phyloP scores from a whole-genome alignment of 2,888 invertebrate genomes.

The Leucozona laternaria region DNA sequence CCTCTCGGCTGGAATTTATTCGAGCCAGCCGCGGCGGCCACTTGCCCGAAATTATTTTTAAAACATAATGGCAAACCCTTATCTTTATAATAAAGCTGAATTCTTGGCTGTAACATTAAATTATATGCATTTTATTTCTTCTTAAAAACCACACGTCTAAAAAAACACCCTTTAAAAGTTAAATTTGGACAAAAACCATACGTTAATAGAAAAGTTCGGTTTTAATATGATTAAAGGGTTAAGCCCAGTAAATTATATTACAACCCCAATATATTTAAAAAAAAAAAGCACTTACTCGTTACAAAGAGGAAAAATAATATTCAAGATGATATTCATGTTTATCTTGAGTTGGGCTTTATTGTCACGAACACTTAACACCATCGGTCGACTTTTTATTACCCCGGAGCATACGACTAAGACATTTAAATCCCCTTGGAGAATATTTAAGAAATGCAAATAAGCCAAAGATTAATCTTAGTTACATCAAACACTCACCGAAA shows the following conservation, averaged over 20 bases:
- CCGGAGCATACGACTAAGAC: slow-evolving; percentile 74
- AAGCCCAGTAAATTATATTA: slow-evolving; percentile 21
- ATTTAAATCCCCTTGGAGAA: slow-evolving; percentile 72
- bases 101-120: too few relatives aligned
- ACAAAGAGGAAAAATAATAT: slow-evolving; percentile 55
- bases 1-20: too few relatives aligned
- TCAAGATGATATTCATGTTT: slow-evolving; percentile 67
- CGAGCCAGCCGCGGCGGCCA: too few relatives aligned
- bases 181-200: slow-evolving; percentile 3
- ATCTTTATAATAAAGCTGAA: too few relatives aligned
- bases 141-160: too few relatives aligned
- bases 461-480: slow-evolving; percentile 75
- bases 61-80: too few relatives aligned
- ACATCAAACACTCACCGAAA: slow-evolving; percentile 75
- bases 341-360: slow-evolving; percentile 68
- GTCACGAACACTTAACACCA: slow-evolving; percentile 76
- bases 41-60: too few relatives aligned
- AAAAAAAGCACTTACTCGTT: slow-evolving; percentile 7
- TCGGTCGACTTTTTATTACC: slow-evolving; percentile 72
- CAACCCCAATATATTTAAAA: neutral
- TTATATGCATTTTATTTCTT: too few relatives aligned
- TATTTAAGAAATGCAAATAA: slow-evolving; percentile 76
- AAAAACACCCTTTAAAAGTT: too few relatives aligned
- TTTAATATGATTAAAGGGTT: slow-evolving; percentile 61
- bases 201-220: neutral